These are phyloP conservation scores for Metallyticus violacea DNA, from an alignment of 2,888 invertebrate species.

Conservation along the genomic window DNA sequence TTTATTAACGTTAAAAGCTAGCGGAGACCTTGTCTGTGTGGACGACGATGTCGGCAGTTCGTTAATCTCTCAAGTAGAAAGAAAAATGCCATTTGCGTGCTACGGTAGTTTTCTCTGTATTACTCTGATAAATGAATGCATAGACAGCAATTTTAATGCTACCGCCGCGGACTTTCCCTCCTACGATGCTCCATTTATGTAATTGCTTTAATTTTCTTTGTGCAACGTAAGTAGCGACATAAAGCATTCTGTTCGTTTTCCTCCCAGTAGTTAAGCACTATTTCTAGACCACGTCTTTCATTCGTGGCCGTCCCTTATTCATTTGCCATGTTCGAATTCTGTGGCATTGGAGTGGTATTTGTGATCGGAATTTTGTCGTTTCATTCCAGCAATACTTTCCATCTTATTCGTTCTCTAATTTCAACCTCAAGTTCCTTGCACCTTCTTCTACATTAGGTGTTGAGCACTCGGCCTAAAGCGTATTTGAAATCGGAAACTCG, in stretches of 20 bases:
- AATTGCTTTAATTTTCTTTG: neutral
- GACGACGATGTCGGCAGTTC: neutral
- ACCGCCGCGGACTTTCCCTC: neutral
- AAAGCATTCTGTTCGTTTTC: neutral
- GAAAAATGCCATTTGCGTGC: neutral
- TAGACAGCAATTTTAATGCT: neutral
- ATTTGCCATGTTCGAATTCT: too few species aligned
- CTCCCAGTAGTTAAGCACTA: too few species aligned
- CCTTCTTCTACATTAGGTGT: too few species aligned
- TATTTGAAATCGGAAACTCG: too few species aligned
- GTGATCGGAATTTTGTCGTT: too few species aligned
- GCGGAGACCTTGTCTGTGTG: neutral
- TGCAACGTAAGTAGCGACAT: neutral
- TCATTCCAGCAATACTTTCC: too few species aligned
- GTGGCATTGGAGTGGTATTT: too few species aligned
- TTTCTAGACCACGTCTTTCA: too few species aligned
- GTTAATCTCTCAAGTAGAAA: neutral
- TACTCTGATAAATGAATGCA: neutral
- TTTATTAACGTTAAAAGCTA: neutral
- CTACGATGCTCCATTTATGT: neutral
- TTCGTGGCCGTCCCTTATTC: too few species aligned
- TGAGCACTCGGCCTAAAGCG: too few species aligned
- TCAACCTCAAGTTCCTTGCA: too few species aligned
- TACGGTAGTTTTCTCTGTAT: neutral
- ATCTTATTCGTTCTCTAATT: too few species aligned